Evolutionary conservation across 2,888 invertebrate genomes (phyloP).

Genomic region (Galeopsomyia nigrocyanea): DNA sequence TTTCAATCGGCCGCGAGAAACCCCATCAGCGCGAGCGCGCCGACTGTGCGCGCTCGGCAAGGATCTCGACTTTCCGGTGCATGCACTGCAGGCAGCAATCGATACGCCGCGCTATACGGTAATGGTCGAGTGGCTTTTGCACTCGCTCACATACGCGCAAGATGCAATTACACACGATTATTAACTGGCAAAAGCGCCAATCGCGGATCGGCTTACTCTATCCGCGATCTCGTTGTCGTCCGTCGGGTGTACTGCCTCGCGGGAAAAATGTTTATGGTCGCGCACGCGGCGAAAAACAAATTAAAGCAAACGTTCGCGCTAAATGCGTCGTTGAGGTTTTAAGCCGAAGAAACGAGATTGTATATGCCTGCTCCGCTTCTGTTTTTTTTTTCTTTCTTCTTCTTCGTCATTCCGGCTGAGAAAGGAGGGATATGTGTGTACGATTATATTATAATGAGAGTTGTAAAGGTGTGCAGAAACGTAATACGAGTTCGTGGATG

Average conservation of each 20-base stretch:
- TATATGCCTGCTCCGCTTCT: background rate
- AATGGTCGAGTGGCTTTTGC: conserved; percentile 60
- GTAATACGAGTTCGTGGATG: background rate
- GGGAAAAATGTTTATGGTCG: conserved; percentile 43
- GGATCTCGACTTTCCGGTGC: conserved; percentile 41
- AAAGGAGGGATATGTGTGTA: too few relatives aligned
- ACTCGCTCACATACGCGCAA: conserved; percentile 41
- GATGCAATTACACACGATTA: conserved; percentile 50
- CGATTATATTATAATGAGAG: too few relatives aligned
- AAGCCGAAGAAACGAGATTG: background rate
- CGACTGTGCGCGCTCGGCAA: background rate
- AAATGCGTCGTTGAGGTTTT: conserved; percentile 44
- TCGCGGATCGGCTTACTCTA: conserved; percentile 23
- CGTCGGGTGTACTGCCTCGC: conserved; percentile 10
- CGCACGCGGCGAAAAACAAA: conserved; percentile 29
- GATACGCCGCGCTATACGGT: conserved; percentile 48
- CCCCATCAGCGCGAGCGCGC: conserved; percentile 6
- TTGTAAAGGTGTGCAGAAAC: background rate
- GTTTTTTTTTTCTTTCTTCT: conserved; percentile 40
- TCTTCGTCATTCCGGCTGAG: background rate
- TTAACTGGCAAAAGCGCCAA: conserved; percentile 37
- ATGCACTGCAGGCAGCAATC: conserved; percentile 42
- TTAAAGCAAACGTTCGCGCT: conserved; percentile 37
- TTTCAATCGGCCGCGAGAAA: conserved; percentile 35
- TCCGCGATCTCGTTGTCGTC: background rate